Conservation (phyloP, 2,797 vertebrate genomes). For the Sparidentex hasta region DNA sequence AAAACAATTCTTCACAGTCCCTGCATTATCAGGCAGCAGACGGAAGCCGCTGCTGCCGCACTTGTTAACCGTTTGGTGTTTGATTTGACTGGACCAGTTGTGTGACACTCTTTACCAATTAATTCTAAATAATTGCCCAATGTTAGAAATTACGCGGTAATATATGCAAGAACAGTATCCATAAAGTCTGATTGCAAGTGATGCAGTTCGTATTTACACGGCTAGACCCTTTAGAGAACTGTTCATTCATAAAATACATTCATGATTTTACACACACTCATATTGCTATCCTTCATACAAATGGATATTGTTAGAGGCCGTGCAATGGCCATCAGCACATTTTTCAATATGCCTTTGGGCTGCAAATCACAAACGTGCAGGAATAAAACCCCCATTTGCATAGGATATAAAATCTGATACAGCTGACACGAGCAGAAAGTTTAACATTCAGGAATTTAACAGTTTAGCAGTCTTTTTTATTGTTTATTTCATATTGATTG, state of each 20-base stretch:
- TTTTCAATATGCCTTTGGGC: constrained; percentile 43
- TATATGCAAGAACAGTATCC: constrained; percentile 1
- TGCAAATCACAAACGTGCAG: constrained; percentile 45
- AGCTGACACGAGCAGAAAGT: constrained; percentile 34
- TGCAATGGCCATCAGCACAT: constrained; percentile 46
- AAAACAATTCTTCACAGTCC: constrained; percentile 8
- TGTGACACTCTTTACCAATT: background rate
- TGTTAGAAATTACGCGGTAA: constrained; percentile 3
- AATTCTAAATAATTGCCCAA: background rate
- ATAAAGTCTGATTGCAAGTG: constrained; percentile 37
- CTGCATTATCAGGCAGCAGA: constrained; percentile 38
- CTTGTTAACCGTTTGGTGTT: constrained; percentile 24
- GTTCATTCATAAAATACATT: constrained; percentile 39
- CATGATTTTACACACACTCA: constrained; percentile 36
- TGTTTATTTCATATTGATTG: constrained; percentile 22
- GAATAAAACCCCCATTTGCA: constrained; percentile 45
- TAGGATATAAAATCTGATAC: constrained; percentile 32
- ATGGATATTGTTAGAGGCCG: constrained; percentile 17
- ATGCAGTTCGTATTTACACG: constrained; percentile 24
- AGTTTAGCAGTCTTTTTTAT: constrained; percentile 13
- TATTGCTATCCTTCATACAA: constrained; percentile 47
- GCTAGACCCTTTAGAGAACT: background rate
- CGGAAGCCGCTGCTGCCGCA: background rate
- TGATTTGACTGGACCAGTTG: background rate
- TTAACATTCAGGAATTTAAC: constrained; percentile 18